These are phyloP conservation scores for Hybos culiciformis DNA, from an alignment of 2,888 invertebrate species.

Conservation along the genomic window DNA sequence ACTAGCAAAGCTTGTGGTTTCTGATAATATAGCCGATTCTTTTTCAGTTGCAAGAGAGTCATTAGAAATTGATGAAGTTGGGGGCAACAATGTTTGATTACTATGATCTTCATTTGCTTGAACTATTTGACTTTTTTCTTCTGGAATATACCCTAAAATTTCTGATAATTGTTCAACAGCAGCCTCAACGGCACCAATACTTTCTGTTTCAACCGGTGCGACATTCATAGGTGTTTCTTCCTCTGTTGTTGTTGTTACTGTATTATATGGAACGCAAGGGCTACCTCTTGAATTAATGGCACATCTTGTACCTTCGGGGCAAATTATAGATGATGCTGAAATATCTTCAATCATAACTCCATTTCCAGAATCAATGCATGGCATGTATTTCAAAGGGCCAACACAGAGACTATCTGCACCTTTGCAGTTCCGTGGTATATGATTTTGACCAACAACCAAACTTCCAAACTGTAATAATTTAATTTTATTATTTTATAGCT, in stretches of 20 bases:
- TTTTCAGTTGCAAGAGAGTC: slow-evolving; percentile 4
- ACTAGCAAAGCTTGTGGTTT: neutral
- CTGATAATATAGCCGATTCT: neutral
- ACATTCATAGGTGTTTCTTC: neutral
- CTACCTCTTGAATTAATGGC: neutral
- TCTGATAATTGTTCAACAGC: neutral
- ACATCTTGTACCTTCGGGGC: neutral
- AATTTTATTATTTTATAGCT: too few species aligned
- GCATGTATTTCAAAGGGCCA: slow-evolving; percentile 24
- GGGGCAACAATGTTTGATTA: neutral
- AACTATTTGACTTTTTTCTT: too few species aligned
- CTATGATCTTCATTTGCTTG: too few species aligned
- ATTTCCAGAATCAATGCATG: slow-evolving; percentile 17
- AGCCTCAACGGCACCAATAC: neutral
- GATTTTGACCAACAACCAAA: slow-evolving; percentile 20
- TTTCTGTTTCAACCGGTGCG: neutral
- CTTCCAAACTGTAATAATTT: slow-evolving; percentile 26
- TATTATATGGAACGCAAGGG: neutral
- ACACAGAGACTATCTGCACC: slow-evolving; percentile 27
- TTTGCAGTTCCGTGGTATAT: slow-evolving; percentile 22
- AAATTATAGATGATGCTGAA: slow-evolving; percentile 15
- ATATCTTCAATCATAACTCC: slow-evolving; percentile 17
- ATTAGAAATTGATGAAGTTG: neutral
- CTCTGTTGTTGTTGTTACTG: neutral
- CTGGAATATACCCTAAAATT: too few species aligned